Evolutionary conservation across 2,797 vertebrate species (phyloP).

Genomic region (Pangasius krempfi): DNA sequence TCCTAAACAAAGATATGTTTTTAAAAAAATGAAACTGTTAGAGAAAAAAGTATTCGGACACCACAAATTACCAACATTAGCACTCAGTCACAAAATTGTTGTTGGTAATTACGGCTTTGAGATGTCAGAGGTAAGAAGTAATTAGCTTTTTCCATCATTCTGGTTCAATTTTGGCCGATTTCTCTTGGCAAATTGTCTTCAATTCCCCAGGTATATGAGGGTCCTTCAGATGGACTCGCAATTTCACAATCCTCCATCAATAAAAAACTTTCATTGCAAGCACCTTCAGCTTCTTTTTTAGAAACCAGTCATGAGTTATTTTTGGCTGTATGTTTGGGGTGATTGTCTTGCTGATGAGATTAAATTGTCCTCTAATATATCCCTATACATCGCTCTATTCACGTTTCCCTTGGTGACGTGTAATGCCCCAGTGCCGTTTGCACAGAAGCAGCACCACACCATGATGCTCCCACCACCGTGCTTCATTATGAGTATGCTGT

Average conservation of each 20-base stretch:
- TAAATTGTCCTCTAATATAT: not conserved
- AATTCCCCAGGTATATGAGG: not conserved
- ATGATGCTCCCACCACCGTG: too few species aligned
- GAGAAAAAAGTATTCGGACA: not conserved
- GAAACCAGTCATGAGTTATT: not conserved
- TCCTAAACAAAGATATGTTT: not conserved
- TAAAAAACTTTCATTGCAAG: too few species aligned
- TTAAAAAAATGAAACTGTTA: not conserved
- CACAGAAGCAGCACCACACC: too few species aligned
- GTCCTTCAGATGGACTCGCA: not conserved
- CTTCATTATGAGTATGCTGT: not conserved
- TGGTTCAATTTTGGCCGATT: not conserved
- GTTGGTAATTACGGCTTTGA: not conserved
- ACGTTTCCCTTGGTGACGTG: not conserved
- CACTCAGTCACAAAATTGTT: not conserved
- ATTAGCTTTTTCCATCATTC: not conserved
- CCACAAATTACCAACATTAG: not conserved
- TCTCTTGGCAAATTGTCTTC: not conserved
- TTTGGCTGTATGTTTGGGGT: not conserved
- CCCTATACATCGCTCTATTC: too few species aligned
- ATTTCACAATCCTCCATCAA: too few species aligned
- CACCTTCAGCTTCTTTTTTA: too few species aligned
- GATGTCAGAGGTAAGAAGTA: not conserved
- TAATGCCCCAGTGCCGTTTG: not conserved
- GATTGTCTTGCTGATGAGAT: not conserved